These are phyloP conservation scores for Synergus itoensis DNA, from an alignment of 2,888 invertebrate species.

Conservation along the genomic window DNA sequence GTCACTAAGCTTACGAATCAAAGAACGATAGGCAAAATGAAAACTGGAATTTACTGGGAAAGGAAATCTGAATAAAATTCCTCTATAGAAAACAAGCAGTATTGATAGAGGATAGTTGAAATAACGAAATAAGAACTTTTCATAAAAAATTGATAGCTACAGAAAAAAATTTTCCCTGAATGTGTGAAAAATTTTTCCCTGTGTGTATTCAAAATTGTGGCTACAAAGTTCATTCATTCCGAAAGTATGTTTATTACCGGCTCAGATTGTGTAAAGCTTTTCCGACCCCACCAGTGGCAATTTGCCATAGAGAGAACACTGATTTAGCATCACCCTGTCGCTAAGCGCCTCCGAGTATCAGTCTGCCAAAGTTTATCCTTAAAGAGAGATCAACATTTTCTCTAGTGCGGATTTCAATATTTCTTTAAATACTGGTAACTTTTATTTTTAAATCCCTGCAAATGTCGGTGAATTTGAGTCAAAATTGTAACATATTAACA, in stretches of 20 bases:
- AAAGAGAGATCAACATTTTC: background rate
- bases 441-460: background rate
- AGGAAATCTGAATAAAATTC: background rate
- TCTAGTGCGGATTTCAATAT: background rate
- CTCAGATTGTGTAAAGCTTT: conserved; percentile 7
- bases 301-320: conserved; percentile 28
- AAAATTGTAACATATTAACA: background rate
- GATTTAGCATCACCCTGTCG: conserved; percentile 37
- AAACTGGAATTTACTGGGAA: background rate
- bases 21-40: background rate
- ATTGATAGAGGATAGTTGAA: background rate
- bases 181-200: background rate
- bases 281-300: conserved; percentile 36
- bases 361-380: conserved; percentile 12
- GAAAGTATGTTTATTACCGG: conserved; percentile 14
- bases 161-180: background rate
- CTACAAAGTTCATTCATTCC: conserved; percentile 35
- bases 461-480: background rate
- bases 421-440: conserved; percentile 15
- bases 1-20: conserved; percentile 1
- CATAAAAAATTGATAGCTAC: background rate
- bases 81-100: background rate
- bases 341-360: conserved; percentile 24
- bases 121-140: no score
- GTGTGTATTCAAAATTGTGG: background rate